Evolutionary conservation across 2,113 vertebrate genomes (phyloP).

Genomic region (Hypanus sabinus): DNA sequence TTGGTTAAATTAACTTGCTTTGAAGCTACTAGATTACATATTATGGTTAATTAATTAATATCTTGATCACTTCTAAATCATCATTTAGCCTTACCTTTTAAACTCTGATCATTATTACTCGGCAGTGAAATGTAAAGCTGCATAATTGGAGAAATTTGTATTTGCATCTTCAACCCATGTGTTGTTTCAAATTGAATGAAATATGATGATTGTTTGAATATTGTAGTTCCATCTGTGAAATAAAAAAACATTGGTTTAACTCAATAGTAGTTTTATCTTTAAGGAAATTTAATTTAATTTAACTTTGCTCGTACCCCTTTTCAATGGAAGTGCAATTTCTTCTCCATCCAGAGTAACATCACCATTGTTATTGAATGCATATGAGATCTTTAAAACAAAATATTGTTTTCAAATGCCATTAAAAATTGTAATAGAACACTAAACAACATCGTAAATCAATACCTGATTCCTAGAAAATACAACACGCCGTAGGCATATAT

Average conservation of each 20-base stretch:
- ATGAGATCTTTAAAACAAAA: neutral
- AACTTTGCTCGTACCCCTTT: neutral
- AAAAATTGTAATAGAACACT: neutral
- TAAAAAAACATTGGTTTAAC: neutral
- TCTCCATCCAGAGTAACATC: neutral
- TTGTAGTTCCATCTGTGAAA: slow-evolving; percentile 4
- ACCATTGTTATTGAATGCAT: slow-evolving; percentile 1
- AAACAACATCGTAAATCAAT: neutral
- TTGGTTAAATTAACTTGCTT: neutral
- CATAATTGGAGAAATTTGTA: slow-evolving; percentile 34
- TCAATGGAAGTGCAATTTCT: neutral
- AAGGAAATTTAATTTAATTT: neutral
- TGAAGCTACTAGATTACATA: neutral
- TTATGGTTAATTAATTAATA: neutral
- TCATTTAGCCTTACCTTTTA: slow-evolving; percentile 31
- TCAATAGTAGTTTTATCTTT: neutral
- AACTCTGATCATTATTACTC: neutral
- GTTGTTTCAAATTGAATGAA: slow-evolving; percentile 36
- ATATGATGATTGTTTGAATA: slow-evolving; percentile 25
- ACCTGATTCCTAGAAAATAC: neutral
- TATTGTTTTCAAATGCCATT: neutral
- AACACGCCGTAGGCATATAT: neutral
- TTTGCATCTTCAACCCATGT: slow-evolving; percentile 37
- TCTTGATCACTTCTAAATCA: neutral
- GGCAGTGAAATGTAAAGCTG: slow-evolving; percentile 38